Base-by-base conservation (phyloP, 1,140 invertebrate genomes). In the Liolophura sinensis region DNA sequence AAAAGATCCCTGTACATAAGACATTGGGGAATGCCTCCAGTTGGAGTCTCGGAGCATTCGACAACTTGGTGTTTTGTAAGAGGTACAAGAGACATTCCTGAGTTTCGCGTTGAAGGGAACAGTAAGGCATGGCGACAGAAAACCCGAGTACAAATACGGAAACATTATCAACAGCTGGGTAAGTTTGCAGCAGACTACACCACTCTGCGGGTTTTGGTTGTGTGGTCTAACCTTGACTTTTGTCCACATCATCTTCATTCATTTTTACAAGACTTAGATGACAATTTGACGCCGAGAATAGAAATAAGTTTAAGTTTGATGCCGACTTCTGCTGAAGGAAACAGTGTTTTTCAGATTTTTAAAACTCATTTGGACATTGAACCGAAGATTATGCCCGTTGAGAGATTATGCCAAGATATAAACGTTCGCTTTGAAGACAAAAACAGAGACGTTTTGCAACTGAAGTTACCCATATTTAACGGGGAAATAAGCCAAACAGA, bases 41-140 rank as follows among this genome's bases (percentile, higher is more conserved):
- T 50, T 0, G 51, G 59, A 20, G 60, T 73, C 7, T 62, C 69
- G 24, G 71, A 74, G 57, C 68, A 65, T 51, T 65, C 65, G n/a
- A 73, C 75, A 12, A 59, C 60, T 46, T 77, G 75, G 75, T 72
- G 69, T 57, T 72, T 71, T 62, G 46, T 75, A 1, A 60, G 73
- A 52, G 75, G 75, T 7, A 50, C 64, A 31, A 51, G 67, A 56
- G 75, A 75, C 48, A 51, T 67, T 60, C 67, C 64, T 22, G 68
- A 67, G 4, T 70, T 67, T 54, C 55, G 66, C 60, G 58, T 66
- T 14, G 55, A 64, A 6, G 51, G 64, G 54, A 20, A 64, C 15
- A 20, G 49, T 20, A 57, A 48, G 20, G 24, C 65, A 1, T 77
- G 75, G 75, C 59, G 65, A 15, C 64, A 68, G 57, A 59, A 52